phyloP scores from a whole-genome alignment of 2,113 vertebrate species.

The Vulpes ferrilata region DNA sequence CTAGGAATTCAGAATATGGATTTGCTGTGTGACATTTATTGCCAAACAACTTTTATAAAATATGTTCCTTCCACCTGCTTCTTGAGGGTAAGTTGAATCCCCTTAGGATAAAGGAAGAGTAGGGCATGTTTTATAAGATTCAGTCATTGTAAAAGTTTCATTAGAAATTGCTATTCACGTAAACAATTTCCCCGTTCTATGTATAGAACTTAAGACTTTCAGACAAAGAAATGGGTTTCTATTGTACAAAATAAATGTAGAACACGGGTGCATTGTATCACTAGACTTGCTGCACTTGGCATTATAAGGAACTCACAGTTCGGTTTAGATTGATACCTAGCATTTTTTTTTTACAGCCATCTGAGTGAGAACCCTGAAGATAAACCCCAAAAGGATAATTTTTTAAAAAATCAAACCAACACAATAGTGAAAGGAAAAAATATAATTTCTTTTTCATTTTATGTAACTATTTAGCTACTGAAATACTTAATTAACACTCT shows the following conservation, averaged over 20 bases:
- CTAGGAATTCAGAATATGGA: background rate
- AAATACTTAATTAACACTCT: background rate
- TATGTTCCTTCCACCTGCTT: background rate
- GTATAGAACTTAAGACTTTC: background rate
- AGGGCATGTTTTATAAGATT: background rate
- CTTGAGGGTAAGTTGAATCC: background rate
- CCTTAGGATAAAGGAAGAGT: background rate
- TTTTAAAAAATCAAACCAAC: constrained; percentile 28
- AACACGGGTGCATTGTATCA: background rate
- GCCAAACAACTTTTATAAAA: background rate
- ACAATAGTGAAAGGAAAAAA: background rate
- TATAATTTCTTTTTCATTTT: background rate
- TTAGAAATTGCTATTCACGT: background rate
- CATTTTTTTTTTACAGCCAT: background rate
- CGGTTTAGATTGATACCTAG: background rate
- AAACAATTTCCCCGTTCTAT: background rate
- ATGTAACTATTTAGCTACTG: background rate
- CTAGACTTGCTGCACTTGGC: background rate
- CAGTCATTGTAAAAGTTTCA: background rate
- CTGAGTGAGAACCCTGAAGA: background rate
- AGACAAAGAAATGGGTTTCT: background rate
- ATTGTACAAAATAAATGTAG: background rate
- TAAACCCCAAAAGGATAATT: background rate
- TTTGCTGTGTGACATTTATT: background rate
- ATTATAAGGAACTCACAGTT: background rate